Evolutionary conservation across 2,797 vertebrate genomes (phyloP), one percentile per base, ranked within the genome.

Genomic region (Syngnathus rostellatus): DNA sequence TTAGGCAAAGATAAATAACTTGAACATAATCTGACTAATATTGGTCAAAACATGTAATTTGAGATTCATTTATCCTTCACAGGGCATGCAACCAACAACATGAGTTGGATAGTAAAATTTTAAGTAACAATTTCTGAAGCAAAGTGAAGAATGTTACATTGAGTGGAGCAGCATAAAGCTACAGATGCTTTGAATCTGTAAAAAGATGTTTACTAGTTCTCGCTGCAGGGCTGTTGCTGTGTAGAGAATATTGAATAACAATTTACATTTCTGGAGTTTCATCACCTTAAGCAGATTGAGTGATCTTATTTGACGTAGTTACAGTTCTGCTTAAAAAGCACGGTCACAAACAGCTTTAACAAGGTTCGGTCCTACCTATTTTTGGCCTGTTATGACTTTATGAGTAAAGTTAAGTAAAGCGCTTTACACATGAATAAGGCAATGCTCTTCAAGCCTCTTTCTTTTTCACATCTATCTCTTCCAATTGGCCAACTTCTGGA

Each of bases 211-310:
- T 57, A 37, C 25, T 57, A 57, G 55, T 57, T 57, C 31, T 57
- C 14, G 14, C 25, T 57, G 14, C 59, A 51, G 72, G 70, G 75
- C 41, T 74, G 61, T 67, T 12, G 4, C 60, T 64, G 62, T 65
- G 66, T 64, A 75, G 67, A 73, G 69, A 57, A 69, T 67, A 65
- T 70, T 53, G 67, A 72, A 67, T 73, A 59, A 74, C 66, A 60
- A 68, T 46, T 45, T 64, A 69, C 66, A 71, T 68, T 68, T 74
- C 46, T 37, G 25, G 12, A 57, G 25, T 37, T 14, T 51, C 19
- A 60, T 64, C 60, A 69, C 63, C 53, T 64, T 25, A 61, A 59
- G 66, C 66, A 70, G 62, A 62, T 65, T 58, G 65, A 66, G 68
- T 31, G 66, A 43, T 58, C 63, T 64, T 37, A 71, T 45, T 64